These are phyloP conservation scores for Prietella phreatophila DNA, from an alignment of 2,113 vertebrate genomes.

Conservation along the genomic window DNA sequence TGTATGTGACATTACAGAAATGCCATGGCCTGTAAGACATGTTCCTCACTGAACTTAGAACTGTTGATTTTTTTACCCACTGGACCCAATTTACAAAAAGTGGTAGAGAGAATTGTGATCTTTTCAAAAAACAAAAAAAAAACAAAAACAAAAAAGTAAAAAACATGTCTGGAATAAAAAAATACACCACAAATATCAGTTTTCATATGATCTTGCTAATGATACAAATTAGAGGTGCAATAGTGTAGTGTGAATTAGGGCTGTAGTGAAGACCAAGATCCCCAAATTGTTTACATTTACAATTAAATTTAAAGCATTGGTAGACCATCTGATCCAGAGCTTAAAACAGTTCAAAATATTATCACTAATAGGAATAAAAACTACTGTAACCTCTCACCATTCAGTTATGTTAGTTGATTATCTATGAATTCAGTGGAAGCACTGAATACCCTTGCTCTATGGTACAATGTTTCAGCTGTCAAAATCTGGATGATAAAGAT, in stretches of 20 bases:
- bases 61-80: conserved; percentile 37
- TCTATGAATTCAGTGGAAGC: background rate
- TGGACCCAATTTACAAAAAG: conserved; percentile 26
- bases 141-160: background rate
- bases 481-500: background rate
- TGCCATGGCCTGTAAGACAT: conserved; percentile 36
- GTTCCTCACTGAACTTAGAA: conserved; percentile 47
- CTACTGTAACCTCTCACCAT: background rate
- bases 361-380: background rate
- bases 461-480: background rate
- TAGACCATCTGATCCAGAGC: background rate
- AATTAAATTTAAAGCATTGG: background rate
- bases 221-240: background rate
- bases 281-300: background rate
- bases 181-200: background rate
- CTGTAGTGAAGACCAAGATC: background rate
- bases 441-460: background rate
- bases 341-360: background rate
- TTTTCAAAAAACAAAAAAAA: background rate
- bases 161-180: background rate
- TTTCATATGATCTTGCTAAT: background rate
- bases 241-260: background rate
- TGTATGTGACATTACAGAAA: conserved; percentile 14
- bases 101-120: conserved; percentile 6
- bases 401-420: background rate